These are phyloP conservation scores for Athalia circularis DNA, from an alignment of 2,888 invertebrate genomes.

Conservation along the genomic window DNA sequence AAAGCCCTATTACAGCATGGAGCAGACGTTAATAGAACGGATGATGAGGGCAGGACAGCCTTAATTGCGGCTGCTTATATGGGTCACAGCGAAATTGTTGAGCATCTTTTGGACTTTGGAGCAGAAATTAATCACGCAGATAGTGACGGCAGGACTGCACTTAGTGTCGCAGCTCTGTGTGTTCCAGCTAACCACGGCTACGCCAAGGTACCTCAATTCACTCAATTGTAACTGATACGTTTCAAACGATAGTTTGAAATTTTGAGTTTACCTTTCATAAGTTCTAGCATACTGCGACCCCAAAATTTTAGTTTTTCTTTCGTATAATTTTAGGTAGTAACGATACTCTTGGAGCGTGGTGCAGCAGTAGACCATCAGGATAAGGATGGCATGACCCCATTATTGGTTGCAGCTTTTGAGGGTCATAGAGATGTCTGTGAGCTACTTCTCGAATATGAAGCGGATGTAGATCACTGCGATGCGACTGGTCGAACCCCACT, in stretches of 20 bases:
- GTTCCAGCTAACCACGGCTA: slow-evolving; percentile 86
- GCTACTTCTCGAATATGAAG: slow-evolving; percentile 91
- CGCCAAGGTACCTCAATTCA: slow-evolving; percentile 75
- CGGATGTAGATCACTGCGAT: slow-evolving; percentile 93
- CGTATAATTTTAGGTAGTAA: slow-evolving; percentile 76
- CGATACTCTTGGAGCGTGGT: slow-evolving; percentile 86
- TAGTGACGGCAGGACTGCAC: slow-evolving; percentile 90
- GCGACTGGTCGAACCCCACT: slow-evolving; percentile 88
- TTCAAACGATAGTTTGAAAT: not conserved
- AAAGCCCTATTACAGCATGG: slow-evolving; percentile 85
- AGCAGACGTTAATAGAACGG: slow-evolving; percentile 88
- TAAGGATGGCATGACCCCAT: slow-evolving; percentile 90
- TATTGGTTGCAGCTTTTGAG: slow-evolving; percentile 93
- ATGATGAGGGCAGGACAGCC: slow-evolving; percentile 93
- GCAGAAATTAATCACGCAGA: slow-evolving; percentile 91
- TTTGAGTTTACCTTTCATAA: not conserved
- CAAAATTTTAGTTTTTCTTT: slow-evolving; percentile 4
- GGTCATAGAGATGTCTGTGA: slow-evolving; percentile 96
- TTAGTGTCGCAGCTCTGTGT: slow-evolving; percentile 91
- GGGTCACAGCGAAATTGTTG: slow-evolving; percentile 95
- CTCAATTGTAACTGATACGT: not conserved
- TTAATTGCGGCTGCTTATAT: slow-evolving; percentile 97
- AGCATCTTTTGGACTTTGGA: slow-evolving; percentile 86
- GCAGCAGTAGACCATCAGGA: slow-evolving; percentile 90
- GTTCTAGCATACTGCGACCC: not conserved